Base-by-base conservation (phyloP, 1,140 invertebrate genomes). In the Cataglyphis hispanica region DNA sequence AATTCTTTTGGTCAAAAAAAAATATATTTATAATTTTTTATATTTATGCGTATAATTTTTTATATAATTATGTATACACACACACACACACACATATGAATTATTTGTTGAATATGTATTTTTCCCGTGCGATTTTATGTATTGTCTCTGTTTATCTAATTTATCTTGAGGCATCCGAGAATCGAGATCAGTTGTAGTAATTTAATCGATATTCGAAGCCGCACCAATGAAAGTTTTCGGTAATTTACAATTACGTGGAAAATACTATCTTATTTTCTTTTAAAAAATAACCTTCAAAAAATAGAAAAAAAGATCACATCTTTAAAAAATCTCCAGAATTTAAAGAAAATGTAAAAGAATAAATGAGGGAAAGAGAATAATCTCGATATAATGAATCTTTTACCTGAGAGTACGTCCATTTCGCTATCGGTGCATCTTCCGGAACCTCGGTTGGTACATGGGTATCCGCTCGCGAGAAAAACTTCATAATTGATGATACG, bases 391-490 rank as follows among this genome's bases (percentile, higher is more conserved):
- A 78, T 46, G 10, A 6, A 2, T 2, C 40, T 69, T 22, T 53
- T 94, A 97, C 96, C 96, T 97, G 96, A 58, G 95, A 96, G 80
- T 92, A 94, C 53, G 96, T 97, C 89, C 95, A 97, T 92, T 95
- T 97, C 19, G 96, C 95, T 80, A 94, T 95, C 27, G 96, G 96
- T 84, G 95, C 92, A 76, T 95, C 95, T 22, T 95, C 94, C 10
- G 96, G 96, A 70, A 97, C 91, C 86, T 96, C 94, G 86, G 97
- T 96, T n/a, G n/a, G 91, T 96, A 97, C 96, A 93, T 97, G 97
- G 22, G 97, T 97, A 92, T 97, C 97, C 22, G 97, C 97, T 95
- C 97, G 95, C 96, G 97, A 96, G 88, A 97, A 95, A 90, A 97
- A 96, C 95, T 97, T 97, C 97, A 97, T 97, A 85, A 91, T 96